Percentiles rank a stretch among this genome's conserved stretches.
These are phyloP conservation scores for Pseudomyrmex flavicornis DNA, from an alignment of 1,140 invertebrate species.

Conservation along the genomic window DNA sequence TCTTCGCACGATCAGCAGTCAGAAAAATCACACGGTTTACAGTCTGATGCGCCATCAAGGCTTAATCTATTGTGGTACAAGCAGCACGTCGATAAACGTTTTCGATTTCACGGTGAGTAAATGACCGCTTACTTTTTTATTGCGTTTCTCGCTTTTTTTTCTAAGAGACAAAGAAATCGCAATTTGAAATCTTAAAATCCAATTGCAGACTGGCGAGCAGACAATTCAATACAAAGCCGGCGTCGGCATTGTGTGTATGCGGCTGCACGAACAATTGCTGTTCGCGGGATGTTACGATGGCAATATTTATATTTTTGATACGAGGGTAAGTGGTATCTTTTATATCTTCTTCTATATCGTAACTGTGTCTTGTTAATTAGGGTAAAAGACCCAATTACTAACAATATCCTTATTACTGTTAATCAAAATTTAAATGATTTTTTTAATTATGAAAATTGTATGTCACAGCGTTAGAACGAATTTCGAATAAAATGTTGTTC, in stretches of 20 bases:
- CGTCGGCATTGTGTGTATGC: slow-evolving; percentile 89
- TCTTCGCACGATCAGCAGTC: slow-evolving; percentile 87
- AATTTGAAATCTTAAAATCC: not conserved
- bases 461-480: too few relatives aligned
- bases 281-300: slow-evolving; percentile 90
- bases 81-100: slow-evolving; percentile 88
- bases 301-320: slow-evolving; percentile 89
- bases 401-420: too few relatives aligned
- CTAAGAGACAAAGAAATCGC: too few relatives aligned
- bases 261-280: slow-evolving; percentile 86
- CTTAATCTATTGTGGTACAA: slow-evolving; percentile 89
- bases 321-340: slow-evolving; percentile 73
- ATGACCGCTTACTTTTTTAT: slow-evolving; percentile 19
- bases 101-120: slow-evolving; percentile 88
- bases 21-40: slow-evolving; percentile 88
- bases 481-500: too few relatives aligned
- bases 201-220: slow-evolving; percentile 86
- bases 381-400: too few relatives aligned
- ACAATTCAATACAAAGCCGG: slow-evolving; percentile 86
- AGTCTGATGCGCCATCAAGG: slow-evolving; percentile 88
- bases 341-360: not conserved
- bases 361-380: too few relatives aligned
- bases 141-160: not conserved
- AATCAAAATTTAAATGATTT: too few relatives aligned
- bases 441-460: too few relatives aligned